Evolutionary conservation across 1,140 invertebrate genomes (phyloP), one percentile per base, ranked within the genome.

Genomic region (Mesaphorura yosii): DNA sequence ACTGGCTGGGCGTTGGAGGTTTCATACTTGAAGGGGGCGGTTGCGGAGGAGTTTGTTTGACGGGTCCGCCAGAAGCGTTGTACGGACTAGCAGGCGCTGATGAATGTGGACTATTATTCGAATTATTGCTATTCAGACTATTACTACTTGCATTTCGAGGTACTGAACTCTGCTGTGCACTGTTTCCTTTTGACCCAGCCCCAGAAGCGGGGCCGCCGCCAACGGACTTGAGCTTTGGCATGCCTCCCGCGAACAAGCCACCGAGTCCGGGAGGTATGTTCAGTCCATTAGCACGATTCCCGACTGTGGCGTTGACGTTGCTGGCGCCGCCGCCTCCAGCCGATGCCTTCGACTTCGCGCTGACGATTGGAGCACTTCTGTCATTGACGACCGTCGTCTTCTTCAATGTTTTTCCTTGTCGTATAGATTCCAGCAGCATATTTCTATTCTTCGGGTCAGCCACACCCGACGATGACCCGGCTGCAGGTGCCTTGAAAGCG

Each of bases 211-310:
- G 63, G 39, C 59, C 58, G 44, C 74, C 66, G 55, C 83, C 83
- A 48, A 83, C 84, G 34, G 84, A 77, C 67, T 83, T 86, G 44
- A 90, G 71, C 69, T 86, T 89, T 48, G 86, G 86, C 79, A 90
- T 88, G 41, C 85, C 85, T 47, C 83, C 86, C 57, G 85, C 80
- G 72, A 90, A 88, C 27, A 89, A 70, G 34, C 83, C 86, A 51
- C 81, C 84, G 38, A 90, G 71, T 40, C 75, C 65, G 14, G 57
- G 58, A 34, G 63, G 66, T 23, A 53, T 60, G 49, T 57, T 54
- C 48, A 55, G 22, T 53, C 66, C 67, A 57, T 65, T 64, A 19
- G 31, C 38, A 44, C 61, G 41, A n/a, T n/a, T n/a, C n/a, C n/a
- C n/a, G 26, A 58, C 54, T 34, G 57, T 55, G n/a, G 52, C 51